These are phyloP conservation scores for Siniperca knerii DNA, from an alignment of 2,113 vertebrate species.

Conservation along the genomic window DNA sequence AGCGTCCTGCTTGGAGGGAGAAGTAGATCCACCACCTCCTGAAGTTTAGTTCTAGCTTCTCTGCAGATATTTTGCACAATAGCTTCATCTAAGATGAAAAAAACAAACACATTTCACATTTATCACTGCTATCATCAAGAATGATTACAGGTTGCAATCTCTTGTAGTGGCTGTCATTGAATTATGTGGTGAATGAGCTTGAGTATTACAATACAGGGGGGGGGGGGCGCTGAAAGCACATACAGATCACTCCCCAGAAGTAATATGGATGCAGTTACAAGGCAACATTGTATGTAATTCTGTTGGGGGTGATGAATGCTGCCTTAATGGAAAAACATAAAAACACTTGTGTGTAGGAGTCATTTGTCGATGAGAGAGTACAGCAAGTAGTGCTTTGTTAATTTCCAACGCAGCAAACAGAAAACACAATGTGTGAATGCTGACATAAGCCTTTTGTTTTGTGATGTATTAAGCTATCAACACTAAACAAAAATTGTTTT, in stretches of 20 bases:
- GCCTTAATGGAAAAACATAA: conserved; percentile 71
- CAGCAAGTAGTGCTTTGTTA: conserved; percentile 50
- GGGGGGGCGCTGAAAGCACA: conserved; percentile 58
- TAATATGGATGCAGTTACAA: conserved; percentile 51
- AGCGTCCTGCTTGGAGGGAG: conserved; percentile 56
- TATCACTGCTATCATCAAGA: conserved; percentile 61
- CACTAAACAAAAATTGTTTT: conserved; percentile 59
- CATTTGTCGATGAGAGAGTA: conserved; percentile 31
- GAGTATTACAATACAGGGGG: conserved; percentile 38
- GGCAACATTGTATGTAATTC: conserved; percentile 44
- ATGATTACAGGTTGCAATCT: conserved; percentile 62
- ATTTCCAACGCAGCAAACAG: conserved; percentile 55
- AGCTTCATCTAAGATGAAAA: conserved; percentile 79
- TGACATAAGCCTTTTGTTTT: conserved; percentile 63
- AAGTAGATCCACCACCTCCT: conserved; percentile 71
- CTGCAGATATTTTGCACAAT: conserved; percentile 88
- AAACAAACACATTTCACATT: conserved; percentile 72
- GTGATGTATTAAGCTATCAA: conserved; percentile 54
- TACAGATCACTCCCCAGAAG: conserved; percentile 57
- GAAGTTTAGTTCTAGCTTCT: conserved; percentile 78
- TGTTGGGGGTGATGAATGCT: conserved; percentile 51
- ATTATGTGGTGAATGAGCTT: conserved; percentile 57
- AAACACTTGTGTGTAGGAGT: conserved; percentile 58
- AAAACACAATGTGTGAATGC: conserved; percentile 56
- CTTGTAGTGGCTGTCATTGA: conserved; percentile 51